Percentiles rank a stretch among this genome's conserved stretches.
Evolutionary conservation across 2,113 vertebrate genomes (phyloP).

Genomic region (Neoarius graeffei): DNA sequence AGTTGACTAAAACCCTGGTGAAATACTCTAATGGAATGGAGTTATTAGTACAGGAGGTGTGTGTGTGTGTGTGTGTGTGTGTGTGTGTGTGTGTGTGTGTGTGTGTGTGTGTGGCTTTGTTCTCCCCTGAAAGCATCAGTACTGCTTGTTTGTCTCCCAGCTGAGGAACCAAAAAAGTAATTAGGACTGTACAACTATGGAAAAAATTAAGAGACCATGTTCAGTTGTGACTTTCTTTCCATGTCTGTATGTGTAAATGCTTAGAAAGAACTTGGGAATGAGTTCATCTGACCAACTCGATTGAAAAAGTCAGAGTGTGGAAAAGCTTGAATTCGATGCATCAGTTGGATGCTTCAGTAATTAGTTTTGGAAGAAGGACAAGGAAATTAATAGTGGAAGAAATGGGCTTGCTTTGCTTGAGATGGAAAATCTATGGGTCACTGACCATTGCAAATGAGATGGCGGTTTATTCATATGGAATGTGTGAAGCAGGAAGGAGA

Average conservation of each 20-base stretch:
- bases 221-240: too few relatives aligned
- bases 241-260: neutral
- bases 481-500: neutral
- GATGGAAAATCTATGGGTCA: neutral
- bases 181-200: neutral
- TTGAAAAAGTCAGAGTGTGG: neutral
- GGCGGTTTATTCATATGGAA: conserved; percentile 1
- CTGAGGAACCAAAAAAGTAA: neutral
- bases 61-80: neutral
- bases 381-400: neutral
- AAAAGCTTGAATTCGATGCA: neutral
- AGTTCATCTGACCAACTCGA: conserved; percentile 51
- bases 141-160: neutral
- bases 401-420: neutral
- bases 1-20: conserved; percentile 4
- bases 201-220: too few relatives aligned
- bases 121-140: conserved; percentile 3
- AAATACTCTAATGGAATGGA: neutral
- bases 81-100: neutral
- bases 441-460: neutral
- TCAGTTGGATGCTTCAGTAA: neutral
- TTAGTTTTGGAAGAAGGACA: neutral
- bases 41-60: neutral
- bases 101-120: neutral
- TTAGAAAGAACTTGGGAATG: conserved; percentile 4